These are phyloP conservation scores for Colletes gigas DNA, from an alignment of 1,140 invertebrate species.

Conservation along the genomic window DNA sequence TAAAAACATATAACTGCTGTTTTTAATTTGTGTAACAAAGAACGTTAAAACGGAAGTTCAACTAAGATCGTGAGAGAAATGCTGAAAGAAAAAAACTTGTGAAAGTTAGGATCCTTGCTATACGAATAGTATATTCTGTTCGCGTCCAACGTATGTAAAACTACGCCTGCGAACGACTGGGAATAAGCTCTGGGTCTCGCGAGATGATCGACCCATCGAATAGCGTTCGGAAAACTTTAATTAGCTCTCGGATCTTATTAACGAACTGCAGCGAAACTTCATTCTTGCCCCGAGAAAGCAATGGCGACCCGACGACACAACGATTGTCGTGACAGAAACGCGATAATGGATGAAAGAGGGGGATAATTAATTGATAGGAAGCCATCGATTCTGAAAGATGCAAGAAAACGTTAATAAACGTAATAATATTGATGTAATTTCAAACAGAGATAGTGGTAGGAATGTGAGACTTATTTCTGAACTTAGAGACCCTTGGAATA, in stretches of 20 bases:
- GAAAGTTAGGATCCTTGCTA: background rate
- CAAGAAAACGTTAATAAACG: too few relatives aligned
- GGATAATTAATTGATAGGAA: slow-evolving; percentile 56
- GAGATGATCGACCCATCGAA: slow-evolving; percentile 33
- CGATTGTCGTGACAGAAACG: slow-evolving; percentile 28
- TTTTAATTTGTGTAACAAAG: background rate
- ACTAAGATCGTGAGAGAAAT: too few relatives aligned
- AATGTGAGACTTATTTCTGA: too few relatives aligned
- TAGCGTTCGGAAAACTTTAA: slow-evolving; percentile 72
- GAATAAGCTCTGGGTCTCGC: slow-evolving; percentile 35
- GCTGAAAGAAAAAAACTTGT: too few relatives aligned
- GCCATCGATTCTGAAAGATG: background rate
- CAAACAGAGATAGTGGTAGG: too few relatives aligned
- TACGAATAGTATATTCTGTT: background rate
- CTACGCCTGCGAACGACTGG: background rate
- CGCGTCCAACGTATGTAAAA: background rate
- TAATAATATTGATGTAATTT: too few relatives aligned
- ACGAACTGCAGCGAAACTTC: slow-evolving; percentile 67
- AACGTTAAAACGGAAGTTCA: background rate
- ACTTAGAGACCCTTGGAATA: too few relatives aligned
- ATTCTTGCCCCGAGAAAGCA: slow-evolving; percentile 4
- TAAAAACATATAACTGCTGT: background rate
- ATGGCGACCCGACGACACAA: slow-evolving; percentile 9
- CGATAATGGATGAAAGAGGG: slow-evolving; percentile 55
- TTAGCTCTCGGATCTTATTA: slow-evolving; percentile 71